Percentiles rank a stretch among this genome's conserved stretches.
Evolutionary conservation across 2,888 invertebrate genomes (phyloP).

Genomic region (Clistopyga incitator): DNA sequence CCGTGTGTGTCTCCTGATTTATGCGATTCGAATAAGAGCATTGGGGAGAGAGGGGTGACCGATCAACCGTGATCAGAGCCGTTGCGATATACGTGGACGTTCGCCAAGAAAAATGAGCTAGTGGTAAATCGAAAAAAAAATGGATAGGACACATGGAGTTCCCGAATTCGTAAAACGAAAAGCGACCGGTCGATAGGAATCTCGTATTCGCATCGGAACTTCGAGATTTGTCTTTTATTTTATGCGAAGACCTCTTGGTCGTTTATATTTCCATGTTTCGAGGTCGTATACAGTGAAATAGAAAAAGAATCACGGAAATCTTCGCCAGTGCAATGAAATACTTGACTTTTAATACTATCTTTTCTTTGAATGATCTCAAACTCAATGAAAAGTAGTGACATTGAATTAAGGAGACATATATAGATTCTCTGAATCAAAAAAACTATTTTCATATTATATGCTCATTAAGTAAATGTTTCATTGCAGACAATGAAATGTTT

Average conservation of each 20-base stretch:
- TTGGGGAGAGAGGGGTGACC: slow-evolving; percentile 4
- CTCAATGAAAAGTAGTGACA: too few species aligned
- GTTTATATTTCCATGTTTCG: background rate
- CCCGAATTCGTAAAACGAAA: background rate
- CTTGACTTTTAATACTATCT: too few species aligned
- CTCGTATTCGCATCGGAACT: background rate
- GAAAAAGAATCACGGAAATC: too few species aligned
- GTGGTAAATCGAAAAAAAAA: slow-evolving; percentile 10
- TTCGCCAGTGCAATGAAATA: too few species aligned
- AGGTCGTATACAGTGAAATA: too few species aligned
- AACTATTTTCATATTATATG: too few species aligned
- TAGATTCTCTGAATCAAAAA: too few species aligned
- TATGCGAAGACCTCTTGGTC: background rate
- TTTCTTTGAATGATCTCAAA: too few species aligned
- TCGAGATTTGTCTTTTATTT: background rate
- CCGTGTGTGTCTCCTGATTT: slow-evolving; percentile 29
- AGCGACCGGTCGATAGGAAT: slow-evolving; percentile 2
- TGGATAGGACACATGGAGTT: background rate
- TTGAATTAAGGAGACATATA: too few species aligned
- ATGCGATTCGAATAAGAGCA: slow-evolving; percentile 19
- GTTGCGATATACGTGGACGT: slow-evolving; percentile 20
- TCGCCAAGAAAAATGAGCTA: slow-evolving; percentile 33
- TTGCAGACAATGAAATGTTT: too few species aligned
- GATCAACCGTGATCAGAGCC: slow-evolving; percentile 8
- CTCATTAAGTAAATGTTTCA: too few species aligned